phyloP scores from a whole-genome alignment of 2,888 invertebrate genomes.

The Protula sp. region DNA sequence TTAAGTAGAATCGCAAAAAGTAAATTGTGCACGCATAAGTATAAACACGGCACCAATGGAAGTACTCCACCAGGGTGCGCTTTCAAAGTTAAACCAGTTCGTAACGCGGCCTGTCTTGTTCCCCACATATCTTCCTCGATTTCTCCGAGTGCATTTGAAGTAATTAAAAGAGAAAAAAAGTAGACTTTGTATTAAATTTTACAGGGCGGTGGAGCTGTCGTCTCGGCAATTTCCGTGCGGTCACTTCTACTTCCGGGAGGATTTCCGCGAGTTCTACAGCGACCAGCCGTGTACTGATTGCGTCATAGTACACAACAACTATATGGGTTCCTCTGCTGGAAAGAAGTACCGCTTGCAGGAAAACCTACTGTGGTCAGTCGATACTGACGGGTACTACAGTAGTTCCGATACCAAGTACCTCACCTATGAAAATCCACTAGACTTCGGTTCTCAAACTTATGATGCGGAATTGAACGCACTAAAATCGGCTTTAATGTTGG shows the following conservation, averaged over 20 bases:
- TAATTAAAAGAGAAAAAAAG: no score
- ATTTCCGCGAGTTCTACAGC: slow-evolving; percentile 16
- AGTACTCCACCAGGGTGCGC: no score
- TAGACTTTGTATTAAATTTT: no score
- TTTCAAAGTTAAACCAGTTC: no score
- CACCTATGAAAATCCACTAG: slow-evolving; percentile 20
- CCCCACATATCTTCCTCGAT: no score
- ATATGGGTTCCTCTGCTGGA: slow-evolving; percentile 18
- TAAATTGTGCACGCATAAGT: no score
- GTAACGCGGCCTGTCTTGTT: no score
- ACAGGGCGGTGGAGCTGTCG: slow-evolving; percentile 4
- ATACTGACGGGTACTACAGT: slow-evolving; percentile 18
- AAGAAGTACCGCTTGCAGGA: slow-evolving; percentile 25
- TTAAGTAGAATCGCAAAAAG: no score
- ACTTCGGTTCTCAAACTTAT: slow-evolving; percentile 6
- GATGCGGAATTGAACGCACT: slow-evolving; percentile 12
- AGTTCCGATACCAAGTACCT: slow-evolving; percentile 14
- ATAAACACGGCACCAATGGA: no score
- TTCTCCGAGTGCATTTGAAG: no score
- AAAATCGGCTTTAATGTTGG: slow-evolving; percentile 18
- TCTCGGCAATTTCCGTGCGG: slow-evolving; percentile 19
- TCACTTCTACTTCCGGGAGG: slow-evolving; percentile 20
- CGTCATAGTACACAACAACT: slow-evolving; percentile 25
- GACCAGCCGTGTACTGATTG: slow-evolving; percentile 15
- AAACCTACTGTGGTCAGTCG: slow-evolving; percentile 21